Evolutionary conservation across 2,113 vertebrate genomes (phyloP).

Genomic region (Phocoena sinus): DNA sequence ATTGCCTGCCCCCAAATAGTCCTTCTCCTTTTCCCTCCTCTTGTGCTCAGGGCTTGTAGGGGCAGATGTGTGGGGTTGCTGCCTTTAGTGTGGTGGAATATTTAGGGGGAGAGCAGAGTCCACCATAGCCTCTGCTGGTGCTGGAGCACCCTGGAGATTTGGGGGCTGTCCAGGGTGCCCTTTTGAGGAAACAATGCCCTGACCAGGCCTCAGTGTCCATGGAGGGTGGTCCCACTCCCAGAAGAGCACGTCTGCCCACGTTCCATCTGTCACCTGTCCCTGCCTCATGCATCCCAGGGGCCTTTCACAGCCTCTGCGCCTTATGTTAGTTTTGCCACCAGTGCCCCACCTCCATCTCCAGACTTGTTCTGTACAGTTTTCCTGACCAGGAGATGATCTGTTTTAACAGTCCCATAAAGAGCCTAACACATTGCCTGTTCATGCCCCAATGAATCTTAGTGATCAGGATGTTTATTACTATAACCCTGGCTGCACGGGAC

Average conservation of each 20-base stretch:
- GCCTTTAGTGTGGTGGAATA: neutral
- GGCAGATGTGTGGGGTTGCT: neutral
- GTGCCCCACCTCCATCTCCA: neutral
- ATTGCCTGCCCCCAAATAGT: too few relatives aligned
- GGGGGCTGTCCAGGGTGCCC: neutral
- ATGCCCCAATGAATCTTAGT: too few relatives aligned
- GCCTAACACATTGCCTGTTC: neutral
- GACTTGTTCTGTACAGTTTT: neutral
- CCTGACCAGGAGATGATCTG: neutral
- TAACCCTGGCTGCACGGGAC: neutral
- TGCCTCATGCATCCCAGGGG: neutral
- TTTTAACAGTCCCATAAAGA: neutral
- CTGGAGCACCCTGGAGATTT: neutral
- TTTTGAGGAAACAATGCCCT: neutral
- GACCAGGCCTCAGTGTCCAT: neutral
- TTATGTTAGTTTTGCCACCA: neutral
- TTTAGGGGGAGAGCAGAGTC: neutral
- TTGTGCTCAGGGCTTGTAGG: neutral
- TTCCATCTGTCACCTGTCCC: neutral
- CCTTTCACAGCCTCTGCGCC: neutral
- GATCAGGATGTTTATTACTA: neutral
- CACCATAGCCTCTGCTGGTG: neutral
- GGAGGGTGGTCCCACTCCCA: neutral
- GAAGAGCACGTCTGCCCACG: neutral
- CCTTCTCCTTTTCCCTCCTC: neutral